Base-by-base conservation (phyloP, 2,888 invertebrate genomes). In the Drosophila fulvimacula region DNA sequence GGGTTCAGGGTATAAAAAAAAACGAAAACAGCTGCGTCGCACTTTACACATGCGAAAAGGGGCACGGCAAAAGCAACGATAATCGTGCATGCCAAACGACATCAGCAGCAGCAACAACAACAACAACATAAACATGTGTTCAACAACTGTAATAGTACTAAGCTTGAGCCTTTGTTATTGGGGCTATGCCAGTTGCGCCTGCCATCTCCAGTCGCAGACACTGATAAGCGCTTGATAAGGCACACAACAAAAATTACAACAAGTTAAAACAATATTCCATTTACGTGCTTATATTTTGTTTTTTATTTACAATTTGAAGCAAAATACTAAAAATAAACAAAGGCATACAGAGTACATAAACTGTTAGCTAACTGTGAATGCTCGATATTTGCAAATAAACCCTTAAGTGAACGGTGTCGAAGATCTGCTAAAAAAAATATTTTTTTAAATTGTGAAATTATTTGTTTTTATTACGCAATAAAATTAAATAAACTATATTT, bases 21-120 rank as follows among this genome's bases (percentile, higher is more conserved):
- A 41, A 42, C 7, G 7, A 70, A 41, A 73, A 59, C 73, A 73
- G 67, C 79, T 73, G 79, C 78, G 79, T 67, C 79, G 73, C 69
- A 79, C 64, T 55, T 72, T 57, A 76, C 69, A 69, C 62, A 63
- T 58, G 44, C 36, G 32, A 74, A 80, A 74, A 72, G 79, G 75
- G 79, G 79, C 79, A 80, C 81, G 81, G 66, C 81, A 62, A 64
- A 53, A 27, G 6, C 46, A 44, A 42, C 30, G 62, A 57, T 44
- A 52, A 75, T 56, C 36, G 48, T 13, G 38, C 15, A n/a, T 17
- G 38, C 9, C 30, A 32, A 53, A 38, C 36, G 19, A 38, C 21
- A 11, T 46, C 34, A 46, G 57, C 39, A 53, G 58, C 27, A 27
- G 27, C 3, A 27, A 10, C 17, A 24, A 30, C 24, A n/a, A n/a